Percentiles rank a stretch among this genome's conserved stretches.
Evolutionary conservation across 37 sponge, comb jelly and placozoan genomes (phyloP).

Genomic region (Amphimedon queenslandica): DNA sequence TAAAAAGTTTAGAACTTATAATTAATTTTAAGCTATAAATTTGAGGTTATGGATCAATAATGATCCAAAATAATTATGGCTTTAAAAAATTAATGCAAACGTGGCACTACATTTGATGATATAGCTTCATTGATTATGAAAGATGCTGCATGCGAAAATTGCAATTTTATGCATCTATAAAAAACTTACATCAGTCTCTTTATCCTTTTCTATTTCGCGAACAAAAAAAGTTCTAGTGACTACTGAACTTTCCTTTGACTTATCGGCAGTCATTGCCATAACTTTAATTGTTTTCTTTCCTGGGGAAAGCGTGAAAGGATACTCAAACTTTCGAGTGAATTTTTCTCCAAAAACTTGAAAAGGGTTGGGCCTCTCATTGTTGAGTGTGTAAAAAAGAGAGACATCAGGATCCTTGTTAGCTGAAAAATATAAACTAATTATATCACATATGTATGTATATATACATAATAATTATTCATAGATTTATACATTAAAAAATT

Average conservation of each 20-base stretch:
- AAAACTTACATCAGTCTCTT: no score
- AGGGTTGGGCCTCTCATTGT: slow-evolving; percentile 56
- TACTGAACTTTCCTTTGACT: slow-evolving; percentile 46
- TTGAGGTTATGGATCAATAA: no score
- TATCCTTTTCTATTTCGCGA: background rate
- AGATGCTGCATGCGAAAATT: no score
- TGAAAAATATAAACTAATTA: background rate
- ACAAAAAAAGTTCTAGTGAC: slow-evolving; percentile 54
- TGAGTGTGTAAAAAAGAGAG: slow-evolving; percentile 46
- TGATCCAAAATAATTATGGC: no score
- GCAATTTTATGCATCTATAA: no score
- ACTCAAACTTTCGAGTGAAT: slow-evolving; percentile 28
- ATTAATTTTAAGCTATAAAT: no score
- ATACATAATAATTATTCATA: background rate
- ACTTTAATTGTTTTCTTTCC: slow-evolving; percentile 52
- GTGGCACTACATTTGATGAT: no score
- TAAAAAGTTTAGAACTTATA: no score
- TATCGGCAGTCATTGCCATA: slow-evolving; percentile 34
- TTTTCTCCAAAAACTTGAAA: slow-evolving; percentile 3
- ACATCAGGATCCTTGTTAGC: slow-evolving; percentile 26
- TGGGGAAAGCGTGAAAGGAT: slow-evolving; percentile 44
- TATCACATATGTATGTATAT: no score
- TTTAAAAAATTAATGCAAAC: no score
- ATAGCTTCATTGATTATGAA: no score
- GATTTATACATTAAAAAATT: no score